Conservation (phyloP, 2,113 vertebrate genomes). For the Cochlearius cochlearius region DNA sequence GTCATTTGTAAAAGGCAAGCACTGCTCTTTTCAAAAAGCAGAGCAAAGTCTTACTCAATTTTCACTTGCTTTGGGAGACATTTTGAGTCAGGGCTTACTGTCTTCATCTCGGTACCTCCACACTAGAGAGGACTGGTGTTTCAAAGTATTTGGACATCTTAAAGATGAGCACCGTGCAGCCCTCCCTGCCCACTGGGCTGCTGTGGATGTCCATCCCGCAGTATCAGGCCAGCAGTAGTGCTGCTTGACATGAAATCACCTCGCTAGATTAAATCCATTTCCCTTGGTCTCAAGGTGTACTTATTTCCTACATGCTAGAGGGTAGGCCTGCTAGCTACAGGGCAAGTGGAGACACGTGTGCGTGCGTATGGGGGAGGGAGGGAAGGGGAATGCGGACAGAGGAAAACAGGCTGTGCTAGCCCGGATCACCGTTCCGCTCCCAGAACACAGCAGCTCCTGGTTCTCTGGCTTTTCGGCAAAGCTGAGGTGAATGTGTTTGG, state of each 20-base stretch:
- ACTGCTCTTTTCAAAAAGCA: not conserved
- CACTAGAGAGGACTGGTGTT: not conserved
- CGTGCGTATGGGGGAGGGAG: not conserved
- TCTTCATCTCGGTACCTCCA: not conserved
- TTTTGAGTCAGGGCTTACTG: not conserved
- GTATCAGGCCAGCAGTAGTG: not conserved
- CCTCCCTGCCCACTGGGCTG: not conserved
- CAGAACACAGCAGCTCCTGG: not conserved
- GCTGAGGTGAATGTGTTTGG: not conserved
- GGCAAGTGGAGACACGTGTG: fast-evolving
- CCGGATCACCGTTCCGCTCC: not conserved
- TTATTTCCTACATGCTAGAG: not conserved
- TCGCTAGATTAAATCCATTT: not conserved
- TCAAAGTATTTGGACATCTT: not conserved
- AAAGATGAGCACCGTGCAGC: not conserved
- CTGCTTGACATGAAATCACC: not conserved
- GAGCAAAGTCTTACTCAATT: not conserved
- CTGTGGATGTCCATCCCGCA: not conserved
- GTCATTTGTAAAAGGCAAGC: not conserved
- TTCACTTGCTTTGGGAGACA: not conserved
- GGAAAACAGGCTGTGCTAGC: not conserved
- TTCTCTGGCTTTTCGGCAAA: not conserved
- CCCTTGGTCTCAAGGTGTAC: not conserved
- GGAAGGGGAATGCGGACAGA: not conserved
- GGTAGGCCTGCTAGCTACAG: not conserved